phyloP scores from a whole-genome alignment of 2,888 invertebrate genomes.

The Stenurella melanura region DNA sequence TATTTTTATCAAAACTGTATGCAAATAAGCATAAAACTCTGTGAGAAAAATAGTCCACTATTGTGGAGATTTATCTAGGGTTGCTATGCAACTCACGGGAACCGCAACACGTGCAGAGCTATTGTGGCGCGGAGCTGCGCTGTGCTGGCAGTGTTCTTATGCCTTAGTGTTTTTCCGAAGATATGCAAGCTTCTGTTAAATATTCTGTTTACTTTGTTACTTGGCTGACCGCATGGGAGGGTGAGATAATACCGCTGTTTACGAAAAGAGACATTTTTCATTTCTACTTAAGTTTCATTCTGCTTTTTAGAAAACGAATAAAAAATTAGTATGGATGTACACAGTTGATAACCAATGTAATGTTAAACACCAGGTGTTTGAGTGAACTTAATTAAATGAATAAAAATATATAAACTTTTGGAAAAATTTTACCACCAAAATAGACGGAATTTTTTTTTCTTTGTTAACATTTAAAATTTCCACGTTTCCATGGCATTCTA shows the following conservation, averaged over 20 bases:
- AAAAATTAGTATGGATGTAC: neutral
- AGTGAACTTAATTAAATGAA: too few species aligned
- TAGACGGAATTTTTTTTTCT: too few species aligned
- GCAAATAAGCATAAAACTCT: conserved; percentile 8
- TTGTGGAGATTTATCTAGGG: conserved; percentile 16
- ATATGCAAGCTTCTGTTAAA: neutral
- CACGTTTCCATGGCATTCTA: too few species aligned
- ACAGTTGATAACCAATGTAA: too few species aligned
- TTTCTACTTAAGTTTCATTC: neutral
- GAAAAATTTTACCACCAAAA: too few species aligned
- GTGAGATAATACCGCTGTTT: conserved; percentile 8
- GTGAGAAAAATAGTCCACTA: conserved; percentile 4
- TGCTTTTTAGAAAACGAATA: neutral
- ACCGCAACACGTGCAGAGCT: neutral
- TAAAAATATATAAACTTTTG: too few species aligned
- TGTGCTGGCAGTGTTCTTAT: neutral
- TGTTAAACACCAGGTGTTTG: too few species aligned
- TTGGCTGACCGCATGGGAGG: conserved; percentile 15
- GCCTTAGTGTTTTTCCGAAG: neutral
- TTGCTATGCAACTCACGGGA: conserved; percentile 20
- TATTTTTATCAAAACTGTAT: conserved; percentile 6
- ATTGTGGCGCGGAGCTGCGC: neutral
- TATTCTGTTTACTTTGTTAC: conserved; percentile 12
- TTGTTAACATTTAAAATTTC: too few species aligned
- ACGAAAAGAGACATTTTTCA: neutral